Evolutionary conservation across 2,888 invertebrate genomes (phyloP).

Genomic region (Eupithecia centaureata): DNA sequence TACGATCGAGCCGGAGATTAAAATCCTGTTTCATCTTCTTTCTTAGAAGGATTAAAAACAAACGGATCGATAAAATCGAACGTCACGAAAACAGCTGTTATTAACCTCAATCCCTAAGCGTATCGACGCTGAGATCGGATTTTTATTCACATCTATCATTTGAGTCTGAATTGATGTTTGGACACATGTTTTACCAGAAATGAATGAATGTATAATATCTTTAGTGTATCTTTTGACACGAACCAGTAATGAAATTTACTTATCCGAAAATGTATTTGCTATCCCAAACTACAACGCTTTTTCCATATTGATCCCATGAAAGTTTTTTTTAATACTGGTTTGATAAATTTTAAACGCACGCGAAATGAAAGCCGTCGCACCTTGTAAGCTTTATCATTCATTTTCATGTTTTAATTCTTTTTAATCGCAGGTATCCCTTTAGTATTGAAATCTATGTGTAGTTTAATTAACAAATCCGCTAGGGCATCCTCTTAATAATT

Average conservation of each 20-base stretch:
- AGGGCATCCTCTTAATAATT: no score
- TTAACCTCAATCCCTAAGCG: conserved; percentile 69
- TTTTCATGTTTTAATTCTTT: no score
- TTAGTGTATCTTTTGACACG: no score
- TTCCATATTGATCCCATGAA: background rate
- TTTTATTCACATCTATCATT: conserved; percentile 2
- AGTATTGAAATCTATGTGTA: no score
- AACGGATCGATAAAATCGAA: conserved; percentile 66
- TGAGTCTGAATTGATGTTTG: background rate
- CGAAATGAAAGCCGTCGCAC: no score
- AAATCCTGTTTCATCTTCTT: conserved; percentile 60
- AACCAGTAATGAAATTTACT: no score
- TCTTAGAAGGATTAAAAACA: conserved; percentile 57
- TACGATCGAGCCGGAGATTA: conserved; percentile 56
- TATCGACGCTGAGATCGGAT: background rate
- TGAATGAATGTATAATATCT: no score
- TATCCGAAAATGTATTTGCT: background rate
- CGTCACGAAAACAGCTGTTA: conserved; percentile 60
- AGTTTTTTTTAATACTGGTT: no score
- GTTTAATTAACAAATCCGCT: no score
- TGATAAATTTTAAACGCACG: no score
- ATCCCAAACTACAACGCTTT: background rate
- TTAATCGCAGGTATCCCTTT: no score
- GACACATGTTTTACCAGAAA: background rate
- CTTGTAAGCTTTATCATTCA: no score